Conservation (phyloP, 2,888 invertebrate genomes). For the Epinotia ramella region DNA sequence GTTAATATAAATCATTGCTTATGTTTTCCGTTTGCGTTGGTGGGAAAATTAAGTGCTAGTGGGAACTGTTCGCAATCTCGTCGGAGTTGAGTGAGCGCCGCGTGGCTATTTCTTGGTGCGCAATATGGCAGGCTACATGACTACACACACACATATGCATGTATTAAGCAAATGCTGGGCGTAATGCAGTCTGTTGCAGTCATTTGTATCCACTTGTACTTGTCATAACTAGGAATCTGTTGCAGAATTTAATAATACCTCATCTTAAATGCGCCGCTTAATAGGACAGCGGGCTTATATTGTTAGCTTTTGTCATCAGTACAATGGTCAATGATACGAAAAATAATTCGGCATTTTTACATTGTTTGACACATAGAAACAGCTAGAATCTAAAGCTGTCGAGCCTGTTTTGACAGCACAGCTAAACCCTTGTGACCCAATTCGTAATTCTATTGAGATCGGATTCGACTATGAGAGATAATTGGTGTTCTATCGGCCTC, state of each 20-base stretch:
- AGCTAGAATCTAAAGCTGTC: background rate
- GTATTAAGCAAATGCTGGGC: conserved; percentile 29
- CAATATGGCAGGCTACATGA: conserved; percentile 56
- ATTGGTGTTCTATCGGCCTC: background rate
- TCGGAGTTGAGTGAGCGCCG: conserved; percentile 65
- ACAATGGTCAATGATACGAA: background rate
- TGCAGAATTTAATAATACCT: background rate
- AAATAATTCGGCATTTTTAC: background rate
- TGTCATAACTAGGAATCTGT: conserved; percentile 1
- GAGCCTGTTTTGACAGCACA: background rate
- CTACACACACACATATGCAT: conserved; percentile 15
- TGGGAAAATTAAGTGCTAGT: conserved; percentile 81
- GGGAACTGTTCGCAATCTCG: conserved; percentile 76
- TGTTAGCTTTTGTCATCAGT: background rate
- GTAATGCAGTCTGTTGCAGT: conserved; percentile 23
- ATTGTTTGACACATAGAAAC: background rate
- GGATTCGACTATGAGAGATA: background rate
- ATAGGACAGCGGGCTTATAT: background rate
- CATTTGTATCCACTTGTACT: conserved; percentile 17
- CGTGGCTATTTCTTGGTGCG: conserved; percentile 62
- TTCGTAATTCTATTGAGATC: background rate
- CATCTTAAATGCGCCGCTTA: background rate
- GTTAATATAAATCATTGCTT: conserved; percentile 86
- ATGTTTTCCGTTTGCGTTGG: conserved; percentile 84
- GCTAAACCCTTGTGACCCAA: background rate